Evolutionary conservation across 1,140 invertebrate species (phyloP).

Genomic region (Papilio helenus): DNA sequence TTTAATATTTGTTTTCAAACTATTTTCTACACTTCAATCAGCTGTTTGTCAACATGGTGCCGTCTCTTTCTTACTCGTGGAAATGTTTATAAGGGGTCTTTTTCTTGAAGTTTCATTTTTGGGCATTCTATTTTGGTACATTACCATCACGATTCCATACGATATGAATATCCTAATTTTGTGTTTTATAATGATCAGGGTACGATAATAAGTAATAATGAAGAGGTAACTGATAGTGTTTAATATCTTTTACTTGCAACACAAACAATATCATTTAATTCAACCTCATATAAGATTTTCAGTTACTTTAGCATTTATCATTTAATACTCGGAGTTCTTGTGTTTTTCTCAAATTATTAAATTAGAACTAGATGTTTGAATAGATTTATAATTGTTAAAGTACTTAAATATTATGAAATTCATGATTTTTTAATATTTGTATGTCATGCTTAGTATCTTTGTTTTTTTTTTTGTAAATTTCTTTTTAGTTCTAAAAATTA

Average conservation of each 20-base stretch:
- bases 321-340: not conserved
- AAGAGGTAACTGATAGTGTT: conserved; percentile 63
- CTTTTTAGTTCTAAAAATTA: not conserved
- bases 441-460: not conserved
- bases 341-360: not conserved
- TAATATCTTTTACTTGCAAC: conserved; percentile 35
- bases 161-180: conserved; percentile 78
- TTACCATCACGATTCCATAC: conserved; percentile 80
- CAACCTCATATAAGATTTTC: not conserved
- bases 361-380: not conserved
- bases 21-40: conserved; percentile 56
- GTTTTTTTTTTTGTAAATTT: not conserved
- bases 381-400: not conserved
- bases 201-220: conserved; percentile 62
- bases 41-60: conserved; percentile 78
- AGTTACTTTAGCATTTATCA: not conserved
- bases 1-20: conserved; percentile 23
- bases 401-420: not conserved
- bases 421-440: not conserved
- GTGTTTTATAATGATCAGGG: conserved; percentile 69
- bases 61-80: conserved; percentile 62
- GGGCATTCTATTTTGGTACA: conserved; percentile 82
- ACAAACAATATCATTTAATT: conserved; percentile 24
- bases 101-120: conserved; percentile 77
- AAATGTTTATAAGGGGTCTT: conserved; percentile 60